phyloP scores from a whole-genome alignment of 2,888 invertebrate genomes.

The Papilio demoleus region DNA sequence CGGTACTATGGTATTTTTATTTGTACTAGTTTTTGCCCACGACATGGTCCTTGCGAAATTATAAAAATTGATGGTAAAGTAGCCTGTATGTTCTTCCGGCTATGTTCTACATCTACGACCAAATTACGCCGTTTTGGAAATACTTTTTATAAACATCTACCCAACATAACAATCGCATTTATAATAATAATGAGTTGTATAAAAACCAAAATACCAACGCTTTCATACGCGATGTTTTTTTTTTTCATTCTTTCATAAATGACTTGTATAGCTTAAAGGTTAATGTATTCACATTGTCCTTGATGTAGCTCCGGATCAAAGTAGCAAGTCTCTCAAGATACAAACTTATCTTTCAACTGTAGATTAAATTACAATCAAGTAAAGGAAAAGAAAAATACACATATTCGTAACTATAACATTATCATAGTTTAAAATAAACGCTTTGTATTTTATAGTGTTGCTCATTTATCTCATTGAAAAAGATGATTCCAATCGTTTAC shows the following conservation, averaged over 20 bases:
- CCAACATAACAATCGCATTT: too few species aligned
- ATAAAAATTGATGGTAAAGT: neutral
- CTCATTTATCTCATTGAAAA: neutral
- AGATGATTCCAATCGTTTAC: neutral
- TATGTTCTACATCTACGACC: too few species aligned
- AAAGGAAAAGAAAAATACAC: neutral
- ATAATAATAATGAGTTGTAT: neutral
- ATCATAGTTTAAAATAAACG: too few species aligned
- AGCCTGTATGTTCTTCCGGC: too few species aligned
- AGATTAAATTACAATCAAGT: neutral
- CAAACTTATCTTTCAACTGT: neutral
- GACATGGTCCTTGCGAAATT: neutral
- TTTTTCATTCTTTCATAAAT: neutral
- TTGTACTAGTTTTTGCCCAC: neutral
- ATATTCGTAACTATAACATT: neutral
- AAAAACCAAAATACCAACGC: neutral
- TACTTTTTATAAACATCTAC: too few species aligned
- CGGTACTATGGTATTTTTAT: neutral
- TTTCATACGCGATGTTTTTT: neutral
- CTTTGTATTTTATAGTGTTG: too few species aligned
- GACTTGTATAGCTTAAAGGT: neutral
- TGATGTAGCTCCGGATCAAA: conserved; percentile 12
- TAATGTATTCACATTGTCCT: neutral
- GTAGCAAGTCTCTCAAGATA: neutral
- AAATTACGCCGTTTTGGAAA: too few species aligned